Base-by-base conservation (phyloP, 2,797 vertebrate species). In the Stomatorhinus walkeri region DNA sequence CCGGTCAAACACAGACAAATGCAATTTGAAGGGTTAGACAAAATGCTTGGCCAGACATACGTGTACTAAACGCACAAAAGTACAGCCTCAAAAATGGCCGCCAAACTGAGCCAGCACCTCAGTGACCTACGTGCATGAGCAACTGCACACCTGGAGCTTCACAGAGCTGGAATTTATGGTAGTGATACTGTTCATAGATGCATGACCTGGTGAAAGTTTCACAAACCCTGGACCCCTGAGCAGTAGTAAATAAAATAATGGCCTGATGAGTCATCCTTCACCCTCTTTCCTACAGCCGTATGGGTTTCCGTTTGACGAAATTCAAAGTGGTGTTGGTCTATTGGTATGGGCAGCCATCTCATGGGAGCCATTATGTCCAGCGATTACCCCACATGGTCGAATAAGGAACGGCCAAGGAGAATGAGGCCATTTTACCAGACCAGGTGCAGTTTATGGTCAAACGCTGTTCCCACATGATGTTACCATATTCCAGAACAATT, bases 371-470 rank as follows among this genome's bases (percentile, higher is more conserved):
- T 72, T 36, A 32, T 72, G 64, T 72, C 64, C 28, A 72, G 64
- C 28, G 10, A 72, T 72, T 72, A 36, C 64, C 64, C 64, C 28
- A 72, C 28, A 16, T 72, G 28, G 28, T 36, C 0, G 28, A 36
- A 14, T 36, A 72, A 72, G 64, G 64, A 72, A 36, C 4, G 4
- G 64, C 64, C 10, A 72, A 72, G 64, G 28, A 72, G 4, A 32
- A 72, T 32, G 64, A 72, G 64, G 28, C 28, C 28, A 72, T 72
- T 72, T 32, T 36, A 72, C 28, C 64, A 72, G 64, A 72, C 64
- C 64, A 72, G 64, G 64, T 72, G 64, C 64, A 36, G 64, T 72
- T 72, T 72, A 72, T 72, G 64, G 64, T 72, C 64, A 72, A 72
- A 32, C 12, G 4, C 64, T 36, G 64, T 72, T 32, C 28, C 64